Evolutionary conservation across 2,113 vertebrate species (phyloP).

Genomic region (Daphoenositta chrysoptera): DNA sequence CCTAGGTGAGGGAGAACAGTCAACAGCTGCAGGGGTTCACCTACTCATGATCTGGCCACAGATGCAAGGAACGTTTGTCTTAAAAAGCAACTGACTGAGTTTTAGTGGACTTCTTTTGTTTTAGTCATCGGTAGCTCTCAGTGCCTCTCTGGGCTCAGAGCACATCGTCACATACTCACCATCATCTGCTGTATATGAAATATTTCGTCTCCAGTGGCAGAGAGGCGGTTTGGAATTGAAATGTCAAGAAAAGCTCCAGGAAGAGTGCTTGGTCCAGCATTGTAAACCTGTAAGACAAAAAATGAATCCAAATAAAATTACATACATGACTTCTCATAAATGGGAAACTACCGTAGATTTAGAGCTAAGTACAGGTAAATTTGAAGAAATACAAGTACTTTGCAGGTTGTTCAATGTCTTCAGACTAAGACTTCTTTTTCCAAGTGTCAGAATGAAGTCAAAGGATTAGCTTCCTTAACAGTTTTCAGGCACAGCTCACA

Average conservation of each 20-base stretch:
- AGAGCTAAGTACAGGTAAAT: neutral
- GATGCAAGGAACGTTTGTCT: neutral
- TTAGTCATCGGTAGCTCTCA: neutral
- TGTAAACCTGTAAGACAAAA: slow-evolving; percentile 83
- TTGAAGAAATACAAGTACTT: neutral
- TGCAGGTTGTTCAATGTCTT: neutral
- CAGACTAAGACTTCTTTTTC: neutral
- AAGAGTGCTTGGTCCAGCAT: slow-evolving; percentile 94
- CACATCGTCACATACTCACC: slow-evolving; percentile 71
- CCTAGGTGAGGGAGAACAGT: neutral
- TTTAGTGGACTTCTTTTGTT: neutral
- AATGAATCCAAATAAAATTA: neutral
- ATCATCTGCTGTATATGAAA: slow-evolving; percentile 87
- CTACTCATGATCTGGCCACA: neutral
- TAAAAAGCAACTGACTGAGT: neutral
- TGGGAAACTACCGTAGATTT: neutral
- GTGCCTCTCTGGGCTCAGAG: neutral
- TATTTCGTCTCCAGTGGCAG: slow-evolving; percentile 86
- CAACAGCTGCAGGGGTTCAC: neutral
- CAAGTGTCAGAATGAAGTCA: neutral
- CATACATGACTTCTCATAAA: neutral
- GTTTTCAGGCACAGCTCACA: neutral
- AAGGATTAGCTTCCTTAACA: neutral
- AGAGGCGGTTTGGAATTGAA: slow-evolving; percentile 89
- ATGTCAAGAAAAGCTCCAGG: slow-evolving; percentile 88